Conservation (phyloP, 2,113 vertebrate species). For the Apteryx owenii region DNA sequence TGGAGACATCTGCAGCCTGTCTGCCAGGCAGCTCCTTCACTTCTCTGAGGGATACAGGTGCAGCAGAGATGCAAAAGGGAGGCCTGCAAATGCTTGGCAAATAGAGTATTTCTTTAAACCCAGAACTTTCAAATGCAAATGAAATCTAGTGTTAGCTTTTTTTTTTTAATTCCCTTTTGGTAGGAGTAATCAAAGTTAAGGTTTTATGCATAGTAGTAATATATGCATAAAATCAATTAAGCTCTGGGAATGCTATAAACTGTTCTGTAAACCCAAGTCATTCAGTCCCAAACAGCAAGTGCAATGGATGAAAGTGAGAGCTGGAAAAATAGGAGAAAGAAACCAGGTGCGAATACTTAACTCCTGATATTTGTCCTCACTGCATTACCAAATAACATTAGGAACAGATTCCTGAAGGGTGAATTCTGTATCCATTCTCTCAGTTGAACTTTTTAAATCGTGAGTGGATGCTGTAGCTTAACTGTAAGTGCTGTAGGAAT, state of each 20-base stretch:
- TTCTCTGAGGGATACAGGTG: neutral
- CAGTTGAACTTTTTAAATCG: neutral
- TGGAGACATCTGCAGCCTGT: neutral
- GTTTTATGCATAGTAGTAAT: neutral
- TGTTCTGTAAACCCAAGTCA: neutral
- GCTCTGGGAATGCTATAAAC: neutral
- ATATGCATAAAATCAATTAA: neutral
- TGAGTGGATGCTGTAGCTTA: neutral
- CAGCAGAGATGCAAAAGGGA: neutral
- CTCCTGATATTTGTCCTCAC: neutral
- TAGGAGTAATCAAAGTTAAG: slow-evolving; percentile 24
- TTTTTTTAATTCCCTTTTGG: neutral
- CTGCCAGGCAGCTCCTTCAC: neutral
- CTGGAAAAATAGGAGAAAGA: neutral
- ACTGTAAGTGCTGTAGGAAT: neutral
- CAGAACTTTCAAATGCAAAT: slow-evolving; percentile 51
- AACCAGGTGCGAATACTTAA: neutral
- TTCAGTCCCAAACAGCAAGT: neutral
- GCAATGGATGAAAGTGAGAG: neutral
- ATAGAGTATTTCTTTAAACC: neutral
- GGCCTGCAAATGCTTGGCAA: slow-evolving; percentile 2
- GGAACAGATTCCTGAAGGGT: neutral
- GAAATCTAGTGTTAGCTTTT: neutral
- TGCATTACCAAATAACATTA: neutral
- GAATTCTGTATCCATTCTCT: neutral